Percentiles rank a stretch among this genome's conserved stretches.
Conservation (phyloP, 2,113 vertebrate genomes). For the Tinamus guttatus region DNA sequence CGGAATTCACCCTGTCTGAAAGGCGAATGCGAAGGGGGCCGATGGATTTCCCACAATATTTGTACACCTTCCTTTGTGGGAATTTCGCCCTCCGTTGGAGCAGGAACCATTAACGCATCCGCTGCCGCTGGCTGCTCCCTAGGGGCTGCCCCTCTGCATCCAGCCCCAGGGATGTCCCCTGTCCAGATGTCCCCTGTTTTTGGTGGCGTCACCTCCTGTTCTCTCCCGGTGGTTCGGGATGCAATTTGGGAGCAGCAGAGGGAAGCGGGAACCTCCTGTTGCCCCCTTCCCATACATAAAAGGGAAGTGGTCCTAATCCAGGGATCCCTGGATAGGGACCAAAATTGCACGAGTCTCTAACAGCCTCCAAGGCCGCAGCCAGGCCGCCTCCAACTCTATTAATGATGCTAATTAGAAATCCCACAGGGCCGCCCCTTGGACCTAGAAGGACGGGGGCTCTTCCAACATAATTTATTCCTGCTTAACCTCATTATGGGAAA, state of each 20-base stretch:
- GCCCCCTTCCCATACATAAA: not conserved
- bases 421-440: not conserved
- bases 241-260: not conserved
- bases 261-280: not conserved
- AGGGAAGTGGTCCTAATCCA: not conserved
- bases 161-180: not conserved
- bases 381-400: conserved; percentile 4
- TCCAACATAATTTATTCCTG: conserved; percentile 35
- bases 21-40: conserved; percentile 89
- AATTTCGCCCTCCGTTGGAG: conserved; percentile 94
- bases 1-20: conserved; percentile 89
- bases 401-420: conserved; percentile 59
- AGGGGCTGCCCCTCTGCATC: too few species aligned
- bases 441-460: not conserved
- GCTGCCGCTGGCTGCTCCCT: conserved; percentile 66
- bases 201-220: not conserved
- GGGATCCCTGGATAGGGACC: conserved; percentile 17
- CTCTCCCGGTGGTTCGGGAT: not conserved
- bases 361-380: not conserved
- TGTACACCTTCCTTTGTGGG: conserved; percentile 91
- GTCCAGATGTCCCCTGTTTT: not conserved
- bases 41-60: conserved; percentile 95
- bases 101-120: conserved; percentile 94
- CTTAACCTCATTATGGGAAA: conserved; percentile 28
- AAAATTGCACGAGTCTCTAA: conserved; percentile 12